Evolutionary conservation across 1,140 invertebrate genomes (phyloP).

Genomic region (Drosophila kanapiae): DNA sequence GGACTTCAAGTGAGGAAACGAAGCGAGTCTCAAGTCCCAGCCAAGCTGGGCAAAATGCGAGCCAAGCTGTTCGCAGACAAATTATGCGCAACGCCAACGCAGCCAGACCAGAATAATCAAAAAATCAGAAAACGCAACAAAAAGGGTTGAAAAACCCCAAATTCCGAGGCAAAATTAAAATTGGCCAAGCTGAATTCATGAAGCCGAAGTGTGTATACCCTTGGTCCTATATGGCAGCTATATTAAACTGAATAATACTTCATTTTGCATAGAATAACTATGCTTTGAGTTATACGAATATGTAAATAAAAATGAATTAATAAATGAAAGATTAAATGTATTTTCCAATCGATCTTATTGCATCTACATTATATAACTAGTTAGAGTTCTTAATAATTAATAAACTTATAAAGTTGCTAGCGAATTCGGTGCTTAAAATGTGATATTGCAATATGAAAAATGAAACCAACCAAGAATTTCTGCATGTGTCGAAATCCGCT

Average conservation of each 20-base stretch:
- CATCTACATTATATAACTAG: too few species aligned
- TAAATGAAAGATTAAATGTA: too few species aligned
- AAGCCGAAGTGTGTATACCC: background rate
- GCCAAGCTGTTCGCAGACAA: constrained; percentile 47
- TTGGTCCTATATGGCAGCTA: background rate
- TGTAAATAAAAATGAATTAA: too few species aligned
- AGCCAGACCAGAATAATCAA: constrained; percentile 26
- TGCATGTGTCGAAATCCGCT: constrained; percentile 2
- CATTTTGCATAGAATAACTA: too few species aligned
- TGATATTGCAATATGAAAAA: too few species aligned
- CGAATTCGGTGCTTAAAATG: too few species aligned
- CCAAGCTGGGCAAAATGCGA: constrained; percentile 15
- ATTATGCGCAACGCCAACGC: constrained; percentile 59
- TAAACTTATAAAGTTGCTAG: too few species aligned
- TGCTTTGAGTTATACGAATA: too few species aligned
- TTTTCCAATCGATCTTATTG: too few species aligned
- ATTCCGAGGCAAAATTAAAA: constrained; percentile 9
- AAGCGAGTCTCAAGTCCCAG: constrained; percentile 19
- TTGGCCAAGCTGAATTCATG: background rate
- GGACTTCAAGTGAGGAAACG: constrained; percentile 55
- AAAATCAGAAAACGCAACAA: constrained; percentile 1
- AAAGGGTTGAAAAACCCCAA: constrained; percentile 17
- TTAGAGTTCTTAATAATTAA: too few species aligned
- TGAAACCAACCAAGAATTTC: constrained; percentile 23
- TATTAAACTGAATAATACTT: too few species aligned